A percentile compares a stretch with the other conserved stretches of the same genome.
Conservation (phyloP, 2,113 vertebrate genomes). For the Gymnarchus niloticus region DNA sequence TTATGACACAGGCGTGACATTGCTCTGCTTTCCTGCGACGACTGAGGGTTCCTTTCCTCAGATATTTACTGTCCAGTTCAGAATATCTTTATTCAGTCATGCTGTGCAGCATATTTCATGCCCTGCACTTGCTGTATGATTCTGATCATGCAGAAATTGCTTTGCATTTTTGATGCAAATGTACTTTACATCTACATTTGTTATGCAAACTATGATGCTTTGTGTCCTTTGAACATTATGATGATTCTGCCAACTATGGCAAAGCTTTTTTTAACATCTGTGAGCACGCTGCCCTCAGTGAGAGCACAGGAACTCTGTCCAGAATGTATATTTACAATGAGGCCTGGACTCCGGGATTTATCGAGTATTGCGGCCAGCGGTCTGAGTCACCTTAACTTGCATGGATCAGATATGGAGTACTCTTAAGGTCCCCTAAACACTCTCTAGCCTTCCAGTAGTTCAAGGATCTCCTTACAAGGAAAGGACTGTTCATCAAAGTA, state of each 20-base stretch:
- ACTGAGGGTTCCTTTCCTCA: neutral
- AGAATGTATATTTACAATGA: neutral
- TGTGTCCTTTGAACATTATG: neutral
- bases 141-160: no score
- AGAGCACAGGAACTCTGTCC: neutral
- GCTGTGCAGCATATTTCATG: neutral
- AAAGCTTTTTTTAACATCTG: neutral
- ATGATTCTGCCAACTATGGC: neutral
- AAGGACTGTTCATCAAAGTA: conserved; percentile 31
- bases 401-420: neutral
- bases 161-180: no score
- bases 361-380: neutral
- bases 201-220: neutral
- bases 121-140: no score
- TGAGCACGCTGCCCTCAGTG: neutral
- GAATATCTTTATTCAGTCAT: conserved; percentile 5
- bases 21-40: neutral
- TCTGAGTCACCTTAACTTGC: neutral
- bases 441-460: neutral
- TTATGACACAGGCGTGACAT: neutral
- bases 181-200: no score
- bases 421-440: neutral
- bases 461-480: conserved; percentile 57
- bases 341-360: neutral
- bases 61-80: neutral